These are phyloP conservation scores for Gobio gobio DNA, from an alignment of 2,113 vertebrate species.

Conservation along the genomic window DNA sequence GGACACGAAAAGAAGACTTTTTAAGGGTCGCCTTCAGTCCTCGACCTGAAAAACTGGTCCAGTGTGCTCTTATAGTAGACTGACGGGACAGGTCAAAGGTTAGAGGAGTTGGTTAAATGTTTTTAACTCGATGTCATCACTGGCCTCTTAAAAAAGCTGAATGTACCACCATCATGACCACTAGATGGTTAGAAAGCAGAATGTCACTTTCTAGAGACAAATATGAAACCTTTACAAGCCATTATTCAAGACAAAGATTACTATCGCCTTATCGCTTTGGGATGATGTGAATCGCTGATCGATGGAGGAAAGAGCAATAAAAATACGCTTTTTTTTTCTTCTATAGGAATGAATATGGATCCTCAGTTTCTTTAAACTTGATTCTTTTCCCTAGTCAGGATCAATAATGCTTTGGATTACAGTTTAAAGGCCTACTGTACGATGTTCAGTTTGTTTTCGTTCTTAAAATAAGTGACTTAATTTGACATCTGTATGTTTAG, in stretches of 20 bases:
- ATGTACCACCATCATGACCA: conserved; percentile 29
- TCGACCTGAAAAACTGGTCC: background rate
- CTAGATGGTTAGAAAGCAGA: conserved; percentile 9
- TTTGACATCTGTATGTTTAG: background rate
- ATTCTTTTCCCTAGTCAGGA: background rate
- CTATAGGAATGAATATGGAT: background rate
- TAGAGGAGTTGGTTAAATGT: background rate
- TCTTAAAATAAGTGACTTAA: background rate
- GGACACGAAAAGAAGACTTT: background rate
- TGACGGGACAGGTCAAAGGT: background rate
- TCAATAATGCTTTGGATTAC: background rate
- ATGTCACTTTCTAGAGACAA: background rate
- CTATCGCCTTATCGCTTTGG: conserved; percentile 14
- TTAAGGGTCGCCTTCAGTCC: conserved; percentile 6
- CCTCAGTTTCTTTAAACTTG: background rate
- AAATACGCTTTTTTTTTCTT: background rate
- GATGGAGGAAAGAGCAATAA: background rate
- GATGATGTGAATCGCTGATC: background rate
- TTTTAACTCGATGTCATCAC: background rate
- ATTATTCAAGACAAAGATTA: conserved; percentile 30
- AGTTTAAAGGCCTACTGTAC: conserved; percentile 27
- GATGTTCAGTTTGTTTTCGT: background rate
- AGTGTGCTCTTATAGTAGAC: background rate
- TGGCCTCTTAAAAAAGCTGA: conserved; percentile 9
- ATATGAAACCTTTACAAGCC: conserved; percentile 15